Percentiles rank a stretch among this genome's conserved stretches.
Conservation (phyloP, 2,888 invertebrate genomes). For the Neria commutata region DNA sequence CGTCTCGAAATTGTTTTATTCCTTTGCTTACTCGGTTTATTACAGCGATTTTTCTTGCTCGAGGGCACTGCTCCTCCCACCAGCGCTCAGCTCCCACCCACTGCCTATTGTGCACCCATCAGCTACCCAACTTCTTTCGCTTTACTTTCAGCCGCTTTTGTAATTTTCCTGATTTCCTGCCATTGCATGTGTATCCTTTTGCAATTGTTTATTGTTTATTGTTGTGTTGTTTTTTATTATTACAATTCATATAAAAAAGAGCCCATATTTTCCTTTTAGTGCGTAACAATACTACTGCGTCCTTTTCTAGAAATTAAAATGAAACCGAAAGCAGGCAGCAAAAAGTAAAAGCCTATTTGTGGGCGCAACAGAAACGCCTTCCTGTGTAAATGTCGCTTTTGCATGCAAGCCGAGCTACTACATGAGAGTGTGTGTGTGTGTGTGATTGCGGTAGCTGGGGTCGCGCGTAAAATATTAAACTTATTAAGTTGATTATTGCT, state of each 20-base stretch:
- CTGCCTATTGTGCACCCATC: too few species aligned
- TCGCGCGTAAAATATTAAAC: slow-evolving; percentile 46
- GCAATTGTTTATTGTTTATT: background rate
- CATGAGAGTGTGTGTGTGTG: background rate
- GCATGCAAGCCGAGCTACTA: background rate
- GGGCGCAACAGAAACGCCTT: too few species aligned
- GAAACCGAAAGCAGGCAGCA: slow-evolving; percentile 26
- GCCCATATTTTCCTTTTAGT: slow-evolving; percentile 7
- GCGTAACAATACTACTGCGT: slow-evolving; percentile 38
- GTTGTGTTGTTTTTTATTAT: slow-evolving; percentile 41
- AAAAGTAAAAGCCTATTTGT: too few species aligned
- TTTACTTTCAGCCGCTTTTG: slow-evolving; percentile 42
- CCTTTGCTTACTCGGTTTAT: slow-evolving; percentile 38
- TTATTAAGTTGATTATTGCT: slow-evolving; percentile 39
- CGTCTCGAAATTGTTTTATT: slow-evolving; percentile 47
- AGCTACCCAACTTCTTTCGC: slow-evolving; percentile 27
- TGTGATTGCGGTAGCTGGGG: slow-evolving; percentile 23
- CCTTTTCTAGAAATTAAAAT: slow-evolving; percentile 52
- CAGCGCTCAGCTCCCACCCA: too few species aligned
- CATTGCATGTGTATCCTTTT: slow-evolving; percentile 18
- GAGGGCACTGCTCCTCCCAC: too few species aligned
- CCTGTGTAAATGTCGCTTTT: too few species aligned
- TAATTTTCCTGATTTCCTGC: slow-evolving; percentile 49
- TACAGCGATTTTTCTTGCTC: slow-evolving; percentile 50
- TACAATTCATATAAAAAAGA: slow-evolving; percentile 44